Evolutionary conservation across 2,113 vertebrate species (phyloP), one percentile per base, ranked within the genome.

Genomic region (Rhynchopsitta pachyrhyncha): DNA sequence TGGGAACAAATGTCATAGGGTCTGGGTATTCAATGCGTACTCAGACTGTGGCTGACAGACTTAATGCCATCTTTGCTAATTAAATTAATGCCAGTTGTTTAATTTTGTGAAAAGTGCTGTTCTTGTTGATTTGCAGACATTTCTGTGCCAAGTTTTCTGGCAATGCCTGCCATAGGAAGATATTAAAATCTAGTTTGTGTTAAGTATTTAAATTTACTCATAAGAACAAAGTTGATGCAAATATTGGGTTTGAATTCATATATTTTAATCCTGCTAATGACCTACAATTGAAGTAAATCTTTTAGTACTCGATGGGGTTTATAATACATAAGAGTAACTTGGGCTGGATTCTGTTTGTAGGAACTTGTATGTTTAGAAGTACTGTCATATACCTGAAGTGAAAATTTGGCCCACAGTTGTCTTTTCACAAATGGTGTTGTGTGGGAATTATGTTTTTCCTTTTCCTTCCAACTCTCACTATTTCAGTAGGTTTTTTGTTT

Each of bases 201-300:
- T 85, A 94, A 91, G 39, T 71, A 86, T 92, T 86, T 92, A 49
- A 90, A 73, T 37, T 71, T 81, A 64, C 35, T 33, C 25, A 17
- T 25, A 84, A 89, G 84, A 95, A 73, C 69, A 88, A 73, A 95
- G 92, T 73, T 62, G 63, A 88, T 93, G 87, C 81, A 96, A 96
- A 95, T 96, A 55, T 0, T 75, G 66, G 31, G 88, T 94, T 91
- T 92, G 41, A 87, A 91, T 90, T 82, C n/a, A 44, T 78, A 16
- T 39, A 41, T 88, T 85, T 88, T 93, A 83, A 93, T 83, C 50
- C 62, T 90, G 29, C 71, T 95, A 42, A 86, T 67, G 62, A 62
- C 25, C 79, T 86, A 19, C 0, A 7, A 50, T 59, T 86, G 83
- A 47, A 96, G 86, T 93, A 68, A 67, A 50, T 86, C 50, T 86